Base-by-base conservation (phyloP, 64 coral and sea anemone species). In the Porites australiensis region DNA sequence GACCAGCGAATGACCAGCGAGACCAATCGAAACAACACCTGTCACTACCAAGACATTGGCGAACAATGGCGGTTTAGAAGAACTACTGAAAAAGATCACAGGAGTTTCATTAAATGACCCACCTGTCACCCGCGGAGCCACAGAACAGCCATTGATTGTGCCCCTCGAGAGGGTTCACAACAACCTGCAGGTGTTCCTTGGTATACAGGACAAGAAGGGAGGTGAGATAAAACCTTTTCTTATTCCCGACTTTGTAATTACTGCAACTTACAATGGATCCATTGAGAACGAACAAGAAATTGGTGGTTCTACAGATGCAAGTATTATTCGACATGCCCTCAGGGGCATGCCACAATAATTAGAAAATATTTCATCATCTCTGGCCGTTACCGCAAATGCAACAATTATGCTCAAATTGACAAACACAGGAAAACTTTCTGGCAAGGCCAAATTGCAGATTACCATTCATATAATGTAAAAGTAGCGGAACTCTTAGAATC, bases 341-440 rank as follows among this genome's bases (percentile, higher is more conserved):
- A 88, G 72, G 57, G 46, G 55, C 47, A 73, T 75, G 13, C 86
- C 71, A 72, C 74, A 88, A n/a, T n/a, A n/a, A 60, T 74, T 88
- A 46, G 86, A 88, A 58, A 88, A 88, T 16, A 88, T 88, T 55
- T 88, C 86, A 60, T 13, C 73, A 22, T 67, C 84, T 1, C n/a
- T 63, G 58, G 61, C 55, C 55, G 58, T 83, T 46, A 58, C 52
- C 16, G 70, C 70, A 60, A 87, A 73, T 22, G 37, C 0, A 5
- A 50, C 48, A 87, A 87, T 87, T 51, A 69, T 87, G 64, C n/a
- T n/a, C 86, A 20, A 72, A 21, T n/a, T 75, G 6, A 19, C 69
- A 61, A 88, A 74, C 14, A 74, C 64, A 6, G 86, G 53, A 57
- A 76, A 88, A 22, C 70, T 76, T 19, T 71, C 66, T 27, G 27